Evolutionary conservation across 2,113 vertebrate genomes (phyloP).

Genomic region (Otocyon megalotis): DNA sequence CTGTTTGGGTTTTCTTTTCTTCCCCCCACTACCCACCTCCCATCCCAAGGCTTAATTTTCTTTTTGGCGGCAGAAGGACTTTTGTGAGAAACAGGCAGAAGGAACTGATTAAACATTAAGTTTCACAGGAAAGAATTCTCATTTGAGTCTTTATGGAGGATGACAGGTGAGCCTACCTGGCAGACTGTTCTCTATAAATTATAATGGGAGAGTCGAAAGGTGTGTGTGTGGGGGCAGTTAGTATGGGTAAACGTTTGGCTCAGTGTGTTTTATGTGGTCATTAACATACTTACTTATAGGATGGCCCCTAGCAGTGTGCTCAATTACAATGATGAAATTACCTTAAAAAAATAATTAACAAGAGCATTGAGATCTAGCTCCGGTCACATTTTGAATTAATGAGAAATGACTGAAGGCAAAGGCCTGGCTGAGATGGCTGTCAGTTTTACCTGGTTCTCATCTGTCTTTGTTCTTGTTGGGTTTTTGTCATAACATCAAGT

Average conservation of each 20-base stretch:
- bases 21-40: too few relatives aligned
- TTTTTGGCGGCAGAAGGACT: neutral
- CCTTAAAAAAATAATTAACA: constrained; percentile 45
- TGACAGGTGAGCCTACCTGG: neutral
- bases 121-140: neutral
- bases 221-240: neutral
- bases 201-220: neutral
- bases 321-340: neutral
- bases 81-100: constrained; percentile 2
- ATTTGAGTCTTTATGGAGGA: constrained; percentile 8
- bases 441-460: neutral
- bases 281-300: neutral
- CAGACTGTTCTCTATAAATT: neutral
- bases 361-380: neutral
- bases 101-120: neutral
- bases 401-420: neutral
- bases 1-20: neutral
- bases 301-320: neutral
- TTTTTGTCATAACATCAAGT: neutral
- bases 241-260: neutral
- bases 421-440: neutral
- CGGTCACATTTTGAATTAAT: constrained; percentile 13
- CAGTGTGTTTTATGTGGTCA: neutral
- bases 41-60: neutral
- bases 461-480: neutral